Evolutionary conservation across 2,888 invertebrate species (phyloP).

Genomic region (Lithosia quadra): DNA sequence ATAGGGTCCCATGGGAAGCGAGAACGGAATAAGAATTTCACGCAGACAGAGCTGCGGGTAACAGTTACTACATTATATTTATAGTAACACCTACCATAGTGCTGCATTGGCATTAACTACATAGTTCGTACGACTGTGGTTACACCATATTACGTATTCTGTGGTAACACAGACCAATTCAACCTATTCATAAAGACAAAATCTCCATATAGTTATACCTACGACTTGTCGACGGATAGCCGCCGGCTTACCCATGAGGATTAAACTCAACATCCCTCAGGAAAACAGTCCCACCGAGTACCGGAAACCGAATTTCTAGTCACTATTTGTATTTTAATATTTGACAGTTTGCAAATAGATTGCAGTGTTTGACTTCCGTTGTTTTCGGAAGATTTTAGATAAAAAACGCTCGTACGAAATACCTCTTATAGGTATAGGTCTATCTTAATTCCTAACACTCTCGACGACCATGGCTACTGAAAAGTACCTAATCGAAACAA

Average conservation of each 20-base stretch:
- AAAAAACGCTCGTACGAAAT: neutral
- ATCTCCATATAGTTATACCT: neutral
- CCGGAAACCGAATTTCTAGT: slow-evolving; percentile 2
- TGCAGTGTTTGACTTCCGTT: slow-evolving; percentile 1
- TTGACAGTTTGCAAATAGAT: slow-evolving; percentile 2
- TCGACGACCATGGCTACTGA: no score
- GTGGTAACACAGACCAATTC: neutral
- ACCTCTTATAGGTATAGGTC: no score
- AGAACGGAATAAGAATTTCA: no score
- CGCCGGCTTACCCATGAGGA: neutral
- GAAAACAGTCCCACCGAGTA: neutral
- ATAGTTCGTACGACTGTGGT: no score
- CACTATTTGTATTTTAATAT: neutral
- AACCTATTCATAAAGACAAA: neutral
- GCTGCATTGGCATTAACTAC: no score
- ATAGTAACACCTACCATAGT: no score
- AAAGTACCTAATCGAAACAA: no score
- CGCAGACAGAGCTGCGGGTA: no score
- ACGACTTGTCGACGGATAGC: neutral
- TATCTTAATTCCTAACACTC: no score
- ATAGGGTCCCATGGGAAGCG: no score
- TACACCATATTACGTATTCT: no score
- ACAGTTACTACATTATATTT: no score
- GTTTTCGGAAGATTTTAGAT: neutral
- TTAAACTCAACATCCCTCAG: neutral